Conservation (phyloP, 2,888 invertebrate species). For the Cataglyphis cursor region DNA sequence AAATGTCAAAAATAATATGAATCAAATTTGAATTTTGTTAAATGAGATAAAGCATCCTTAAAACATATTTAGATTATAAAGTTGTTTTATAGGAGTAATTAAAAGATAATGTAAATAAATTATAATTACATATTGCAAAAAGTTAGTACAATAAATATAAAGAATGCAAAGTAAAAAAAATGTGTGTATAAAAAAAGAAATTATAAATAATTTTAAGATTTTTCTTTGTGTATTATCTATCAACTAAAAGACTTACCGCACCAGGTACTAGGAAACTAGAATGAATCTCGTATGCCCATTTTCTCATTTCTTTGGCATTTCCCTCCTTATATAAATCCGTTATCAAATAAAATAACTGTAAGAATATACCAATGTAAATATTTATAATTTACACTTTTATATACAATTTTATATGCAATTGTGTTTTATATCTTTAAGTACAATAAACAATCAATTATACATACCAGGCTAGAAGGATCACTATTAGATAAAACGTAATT, state of each 20-base stretch:
- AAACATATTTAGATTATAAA: not conserved
- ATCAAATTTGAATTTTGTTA: not conserved
- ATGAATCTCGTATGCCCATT: constrained; percentile 99
- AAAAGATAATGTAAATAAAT: not conserved
- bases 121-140: not conserved
- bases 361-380: constrained; percentile 68
- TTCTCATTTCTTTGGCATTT: constrained; percentile 95
- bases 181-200: not conserved
- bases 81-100: not conserved
- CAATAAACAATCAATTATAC: constrained; percentile 73
- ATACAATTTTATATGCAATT: not conserved
- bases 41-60: not conserved
- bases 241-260: constrained; percentile 89
- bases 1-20: not conserved
- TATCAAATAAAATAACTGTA: constrained; percentile 94
- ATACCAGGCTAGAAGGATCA: constrained; percentile 92
- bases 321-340: constrained; percentile 96
- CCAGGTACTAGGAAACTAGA: constrained; percentile 97
- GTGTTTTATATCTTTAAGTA: not conserved
- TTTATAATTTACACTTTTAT: not conserved
- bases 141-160: not conserved
- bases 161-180: not conserved
- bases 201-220: constrained; percentile 16
- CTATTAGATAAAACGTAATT: constrained; percentile 95
- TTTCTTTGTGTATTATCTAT: not conserved